phyloP scores from a whole-genome alignment of 2,113 vertebrate species.

The Anguilla japonica region DNA sequence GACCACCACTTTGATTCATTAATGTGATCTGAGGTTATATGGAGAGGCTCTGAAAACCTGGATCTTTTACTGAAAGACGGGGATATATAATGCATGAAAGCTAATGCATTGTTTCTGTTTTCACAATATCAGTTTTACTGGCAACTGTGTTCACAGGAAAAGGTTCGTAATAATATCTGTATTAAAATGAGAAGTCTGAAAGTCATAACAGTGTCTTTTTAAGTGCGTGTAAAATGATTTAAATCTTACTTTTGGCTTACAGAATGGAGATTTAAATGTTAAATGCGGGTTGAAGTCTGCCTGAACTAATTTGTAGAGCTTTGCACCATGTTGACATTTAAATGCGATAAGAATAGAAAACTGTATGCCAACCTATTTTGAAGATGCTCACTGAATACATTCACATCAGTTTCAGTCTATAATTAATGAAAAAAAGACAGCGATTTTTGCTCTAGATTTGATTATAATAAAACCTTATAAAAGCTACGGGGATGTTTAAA shows the following conservation, averaged over 20 bases:
- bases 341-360: constrained; percentile 89
- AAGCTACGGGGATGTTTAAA: constrained; percentile 81
- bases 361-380: constrained; percentile 81
- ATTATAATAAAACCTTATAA: constrained; percentile 98
- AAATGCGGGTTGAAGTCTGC: constrained; percentile 84
- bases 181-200: constrained; percentile 78
- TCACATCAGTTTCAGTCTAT: constrained; percentile 80
- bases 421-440: constrained; percentile 84
- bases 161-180: constrained; percentile 74
- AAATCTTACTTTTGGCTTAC: constrained; percentile 77
- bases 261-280: constrained; percentile 81
- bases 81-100: constrained; percentile 75
- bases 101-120: constrained; percentile 77
- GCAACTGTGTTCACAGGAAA: constrained; percentile 62
- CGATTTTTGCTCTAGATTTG: constrained; percentile 94
- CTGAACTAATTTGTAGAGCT: constrained; percentile 85
- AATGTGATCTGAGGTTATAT: constrained; percentile 64
- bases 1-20: constrained; percentile 64
- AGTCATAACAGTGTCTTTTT: constrained; percentile 67
- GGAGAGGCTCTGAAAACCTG: constrained; percentile 55
- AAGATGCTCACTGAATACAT: constrained; percentile 85
- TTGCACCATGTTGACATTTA: constrained; percentile 87
- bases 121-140: constrained; percentile 63
- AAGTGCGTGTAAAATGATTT: constrained; percentile 74
- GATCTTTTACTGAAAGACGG: constrained; percentile 56